Base-by-base conservation (phyloP, 2,113 vertebrate genomes). In the Mesembrinibis cayennensis region DNA sequence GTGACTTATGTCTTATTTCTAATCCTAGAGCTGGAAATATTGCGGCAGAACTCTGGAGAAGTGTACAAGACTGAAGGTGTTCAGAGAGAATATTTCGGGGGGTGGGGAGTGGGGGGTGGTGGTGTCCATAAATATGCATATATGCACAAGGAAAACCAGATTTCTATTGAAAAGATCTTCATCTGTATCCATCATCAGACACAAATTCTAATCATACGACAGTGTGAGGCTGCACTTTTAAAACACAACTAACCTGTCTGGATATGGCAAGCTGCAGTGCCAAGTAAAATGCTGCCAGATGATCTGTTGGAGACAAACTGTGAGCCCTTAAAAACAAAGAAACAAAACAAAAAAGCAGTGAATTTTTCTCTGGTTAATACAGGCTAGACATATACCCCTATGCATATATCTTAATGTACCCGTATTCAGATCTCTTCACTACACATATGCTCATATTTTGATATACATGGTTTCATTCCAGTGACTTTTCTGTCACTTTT, bases 191-290 rank as follows among this genome's bases (percentile, higher is more conserved):
- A 88, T 44, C 65, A 81, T 83, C 7, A 86, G 45, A 55, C 34
- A 67, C 8, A 89, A 78, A 73, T 36, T 59, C 22, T 56, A 76
- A 52, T 30, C 6, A 6, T 12, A 38, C 25, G 32, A 50, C 7
- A 58, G 56, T 21, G 23, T 16, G 25, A 90, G 13, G 32, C 29
- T 94, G 58, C 36, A 40, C 20, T 73, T 84, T n/a, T n/a, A 44
- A 90, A 90, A 62, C 16, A 65, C 16, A 71, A 98, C 98, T 98
- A 96, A 99, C 99, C 99, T 99, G 99, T 97, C 99, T 98, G 96
- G 99, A 99, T 95, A 99, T 99, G 71, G 99, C 99, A 36, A 99
- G 98, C 97, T 99, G 99, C 94, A 99, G 95, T 12, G 99, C 99
- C 97, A 99, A 95, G 98, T 99, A 99, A 97, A 99, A 99, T 23